Evolutionary conservation across 2,113 vertebrate species (phyloP).

Genomic region (Rhinoderma darwinii): DNA sequence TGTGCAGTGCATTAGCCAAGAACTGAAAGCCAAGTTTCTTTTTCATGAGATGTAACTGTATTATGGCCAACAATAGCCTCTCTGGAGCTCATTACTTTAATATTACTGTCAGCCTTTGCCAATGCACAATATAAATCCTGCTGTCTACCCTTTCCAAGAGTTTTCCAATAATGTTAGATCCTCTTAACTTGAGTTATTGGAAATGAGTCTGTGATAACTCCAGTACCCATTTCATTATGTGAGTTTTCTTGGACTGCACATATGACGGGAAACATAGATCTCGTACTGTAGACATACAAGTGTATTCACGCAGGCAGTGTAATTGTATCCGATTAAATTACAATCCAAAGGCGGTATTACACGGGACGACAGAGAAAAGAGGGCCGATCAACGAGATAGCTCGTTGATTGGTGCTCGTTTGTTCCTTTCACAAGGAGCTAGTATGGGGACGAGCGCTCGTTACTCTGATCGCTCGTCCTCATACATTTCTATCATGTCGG

Average conservation of each 20-base stretch:
- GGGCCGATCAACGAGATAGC: too few relatives aligned
- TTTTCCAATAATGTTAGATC: slow-evolving; percentile 44
- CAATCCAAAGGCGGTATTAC: too few relatives aligned
- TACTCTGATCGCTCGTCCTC: too few relatives aligned
- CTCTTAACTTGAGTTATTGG: slow-evolving; percentile 47
- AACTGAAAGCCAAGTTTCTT: slow-evolving; percentile 36
- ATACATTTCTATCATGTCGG: too few relatives aligned
- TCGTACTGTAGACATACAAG: background rate
- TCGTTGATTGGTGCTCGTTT: too few relatives aligned
- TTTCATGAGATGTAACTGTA: slow-evolving; percentile 37
- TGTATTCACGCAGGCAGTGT: background rate
- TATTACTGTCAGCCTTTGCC: slow-evolving; percentile 55
- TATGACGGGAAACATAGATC: background rate
- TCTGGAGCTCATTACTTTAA: slow-evolving; percentile 59
- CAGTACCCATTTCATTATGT: slow-evolving; percentile 43
- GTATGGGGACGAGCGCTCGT: too few relatives aligned
- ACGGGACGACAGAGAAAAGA: too few relatives aligned
- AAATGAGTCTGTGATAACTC: slow-evolving; percentile 3
- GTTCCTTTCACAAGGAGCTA: too few relatives aligned
- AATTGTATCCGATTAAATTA: background rate
- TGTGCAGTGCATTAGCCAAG: slow-evolving; percentile 33
- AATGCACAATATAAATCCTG: slow-evolving; percentile 41
- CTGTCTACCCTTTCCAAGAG: slow-evolving; percentile 43
- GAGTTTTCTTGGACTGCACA: slow-evolving; percentile 23
- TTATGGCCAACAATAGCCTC: slow-evolving; percentile 56